Evolutionary conservation across 2,797 vertebrate species (phyloP), one percentile per base, ranked within the genome.

Genomic region (Serranus cabrilla): DNA sequence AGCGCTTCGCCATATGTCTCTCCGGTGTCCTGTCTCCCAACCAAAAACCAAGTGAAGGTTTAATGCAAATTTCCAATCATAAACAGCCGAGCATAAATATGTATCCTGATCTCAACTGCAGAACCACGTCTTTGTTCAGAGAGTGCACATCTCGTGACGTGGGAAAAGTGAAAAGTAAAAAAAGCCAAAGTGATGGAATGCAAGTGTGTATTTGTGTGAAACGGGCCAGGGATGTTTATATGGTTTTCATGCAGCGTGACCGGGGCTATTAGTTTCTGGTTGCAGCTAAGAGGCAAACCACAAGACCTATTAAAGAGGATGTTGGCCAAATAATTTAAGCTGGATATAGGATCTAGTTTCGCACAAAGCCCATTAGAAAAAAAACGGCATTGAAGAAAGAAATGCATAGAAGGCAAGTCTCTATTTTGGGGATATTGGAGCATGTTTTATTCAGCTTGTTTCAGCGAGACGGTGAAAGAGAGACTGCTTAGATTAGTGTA

Each of bases 21-120:
- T 87, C 85, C 85, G 85, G 82, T 90, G 89, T 86, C 74, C 81
- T 67, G 61, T 80, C 71, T 75, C 61, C 62, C 40, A 80, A 52
- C 3, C 71, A 16, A 71, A 68, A 71, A 84, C 25, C 80, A 68
- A 74, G 62, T 75, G 74, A 55, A 74, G 62, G 65, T 85, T 90
- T 84, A 68, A 92, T 91, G 89, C 89, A 91, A 91, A 91, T 89
- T 52, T 76, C 72, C 58, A 59, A 66, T 71, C 81, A 55, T 76
- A 83, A 89, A 83, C 78, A 86, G 81, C 65, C 73, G 56, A 80
- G 83, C 85, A 89, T 90, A 81, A 92, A 90, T 90, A 91, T 85
- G 78, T 82, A 88, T 84, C n/a, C 7, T 47, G 47, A 79, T 85
- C 81, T 61, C 31, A 50, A 56, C 61, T 71, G 49, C 71, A 56